phyloP scores from a whole-genome alignment of 2,888 invertebrate genomes.

The Amblyjoppa fuscipennis region DNA sequence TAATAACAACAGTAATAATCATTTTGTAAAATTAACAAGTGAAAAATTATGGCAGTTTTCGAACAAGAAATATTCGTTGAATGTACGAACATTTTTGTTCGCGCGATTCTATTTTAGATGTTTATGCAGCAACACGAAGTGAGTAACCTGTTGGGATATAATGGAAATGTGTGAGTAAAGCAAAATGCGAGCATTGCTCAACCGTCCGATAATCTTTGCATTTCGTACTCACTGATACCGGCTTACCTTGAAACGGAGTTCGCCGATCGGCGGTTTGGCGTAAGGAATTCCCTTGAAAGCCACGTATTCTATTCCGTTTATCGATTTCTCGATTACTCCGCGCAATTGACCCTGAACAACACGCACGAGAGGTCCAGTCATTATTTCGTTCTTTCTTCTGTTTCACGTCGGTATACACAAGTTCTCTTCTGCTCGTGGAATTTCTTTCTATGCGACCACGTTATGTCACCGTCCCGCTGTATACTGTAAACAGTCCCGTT shows the following conservation, averaged over 20 bases:
- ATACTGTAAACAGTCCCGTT: constrained; percentile 2
- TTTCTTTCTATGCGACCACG: not conserved
- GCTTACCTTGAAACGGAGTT: constrained; percentile 72
- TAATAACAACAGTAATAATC: too few species aligned
- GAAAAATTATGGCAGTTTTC: too few species aligned
- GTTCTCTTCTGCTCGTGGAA: not conserved
- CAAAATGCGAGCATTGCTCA: not conserved
- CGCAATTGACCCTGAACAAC: constrained; percentile 66
- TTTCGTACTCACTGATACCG: not conserved
- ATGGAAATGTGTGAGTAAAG: not conserved
- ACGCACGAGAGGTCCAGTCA: constrained; percentile 56
- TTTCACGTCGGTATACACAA: not conserved
- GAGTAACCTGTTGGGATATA: not conserved
- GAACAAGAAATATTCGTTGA: too few species aligned
- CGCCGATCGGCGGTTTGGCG: constrained; percentile 72
- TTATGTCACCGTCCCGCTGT: not conserved
- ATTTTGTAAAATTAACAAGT: too few species aligned
- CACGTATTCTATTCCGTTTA: constrained; percentile 59
- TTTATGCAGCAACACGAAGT: not conserved
- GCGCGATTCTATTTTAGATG: too few species aligned
- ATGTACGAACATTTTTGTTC: too few species aligned
- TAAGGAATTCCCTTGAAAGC: constrained; percentile 75
- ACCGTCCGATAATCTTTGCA: not conserved
- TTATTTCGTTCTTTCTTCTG: constrained; percentile 1
- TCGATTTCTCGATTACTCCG: constrained; percentile 65